Conservation (phyloP, 1,140 invertebrate species). For the Ridgeia piscesae region DNA sequence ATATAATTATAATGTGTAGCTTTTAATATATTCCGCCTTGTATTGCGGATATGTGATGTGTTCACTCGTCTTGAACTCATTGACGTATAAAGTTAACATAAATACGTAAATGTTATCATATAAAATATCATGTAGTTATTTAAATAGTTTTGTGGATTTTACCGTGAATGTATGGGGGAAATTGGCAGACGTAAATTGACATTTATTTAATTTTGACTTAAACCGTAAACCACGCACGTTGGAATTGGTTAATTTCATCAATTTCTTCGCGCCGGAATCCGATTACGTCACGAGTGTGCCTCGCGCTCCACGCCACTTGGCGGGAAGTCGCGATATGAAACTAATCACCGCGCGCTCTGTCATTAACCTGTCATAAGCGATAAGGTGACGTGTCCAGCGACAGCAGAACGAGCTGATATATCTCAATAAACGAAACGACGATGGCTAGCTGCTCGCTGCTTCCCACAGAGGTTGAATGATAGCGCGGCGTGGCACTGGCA, state of each 20-base stretch:
- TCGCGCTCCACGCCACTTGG: not conserved
- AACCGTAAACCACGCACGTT: too few relatives aligned
- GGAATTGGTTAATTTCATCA: not conserved
- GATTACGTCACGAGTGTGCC: not conserved
- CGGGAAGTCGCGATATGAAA: not conserved
- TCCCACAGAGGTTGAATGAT: not conserved
- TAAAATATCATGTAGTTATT: too few relatives aligned
- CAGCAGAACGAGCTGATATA: not conserved
- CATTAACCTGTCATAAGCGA: not conserved
- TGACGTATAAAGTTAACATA: too few relatives aligned
- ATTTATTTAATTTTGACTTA: too few relatives aligned
- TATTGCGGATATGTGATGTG: too few relatives aligned
- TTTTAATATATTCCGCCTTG: too few relatives aligned
- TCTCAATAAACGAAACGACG: not conserved
- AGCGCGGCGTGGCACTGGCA: not conserved
- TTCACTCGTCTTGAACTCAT: too few relatives aligned
- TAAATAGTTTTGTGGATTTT: too few relatives aligned
- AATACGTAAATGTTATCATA: too few relatives aligned
- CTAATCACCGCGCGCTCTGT: not conserved
- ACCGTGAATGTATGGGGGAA: too few relatives aligned
- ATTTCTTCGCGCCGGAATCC: not conserved
- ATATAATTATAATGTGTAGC: too few relatives aligned
- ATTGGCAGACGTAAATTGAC: too few relatives aligned
- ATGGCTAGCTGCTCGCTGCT: not conserved
- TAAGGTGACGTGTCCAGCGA: not conserved